Base-by-base conservation (phyloP, 2,888 invertebrate species). In the Xestia xanthographa region DNA sequence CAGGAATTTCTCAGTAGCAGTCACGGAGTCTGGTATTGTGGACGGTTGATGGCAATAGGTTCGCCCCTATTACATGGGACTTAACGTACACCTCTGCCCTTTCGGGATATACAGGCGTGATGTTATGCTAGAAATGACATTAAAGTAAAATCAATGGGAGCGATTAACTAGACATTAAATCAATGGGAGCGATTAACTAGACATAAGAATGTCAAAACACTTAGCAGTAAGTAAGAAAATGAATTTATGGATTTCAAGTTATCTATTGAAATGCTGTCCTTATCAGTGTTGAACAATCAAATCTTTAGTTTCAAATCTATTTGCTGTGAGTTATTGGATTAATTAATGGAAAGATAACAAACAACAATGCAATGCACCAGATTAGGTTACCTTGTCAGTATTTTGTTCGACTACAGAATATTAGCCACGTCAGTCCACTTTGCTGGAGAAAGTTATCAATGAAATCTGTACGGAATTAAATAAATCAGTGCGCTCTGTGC, bases 401-500 rank as follows among this genome's bases (percentile, higher is more conserved):
- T 71, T 77, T 71, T 74, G 69, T 72, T 20, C 17, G 66, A 66
- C 41, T 66, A 56, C 68, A 56, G 38, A 75, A 80, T 69, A 74
- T 77, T 80, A 53, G 62, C 56, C 66, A 75, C 73, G 76, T 79
- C 76, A 83, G 43, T 77, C 50, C 73, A 80, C 72, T 68, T 84
- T 69, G 65, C 76, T 63, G 38, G 34, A 29, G 58, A 20, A 67
- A 77, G 12, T 86, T 90, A 90, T 90, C 89, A 84, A 82, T 75
- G 74, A 74, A 87, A 87, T 89, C 87, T 82, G 84, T 87, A 85
- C 79, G 62, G 84, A 87, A 89, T 88, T 86, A 88, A 87, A 84
- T 89, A 87, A 87, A 91, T 88, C 88, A 89, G 88, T 87, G 85
- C 84, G 86, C 80, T 83, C 80, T 50, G 43, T 63, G 83, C 66